phyloP scores from a whole-genome alignment of 2,113 vertebrate genomes.

The Vireo altiloquus region DNA sequence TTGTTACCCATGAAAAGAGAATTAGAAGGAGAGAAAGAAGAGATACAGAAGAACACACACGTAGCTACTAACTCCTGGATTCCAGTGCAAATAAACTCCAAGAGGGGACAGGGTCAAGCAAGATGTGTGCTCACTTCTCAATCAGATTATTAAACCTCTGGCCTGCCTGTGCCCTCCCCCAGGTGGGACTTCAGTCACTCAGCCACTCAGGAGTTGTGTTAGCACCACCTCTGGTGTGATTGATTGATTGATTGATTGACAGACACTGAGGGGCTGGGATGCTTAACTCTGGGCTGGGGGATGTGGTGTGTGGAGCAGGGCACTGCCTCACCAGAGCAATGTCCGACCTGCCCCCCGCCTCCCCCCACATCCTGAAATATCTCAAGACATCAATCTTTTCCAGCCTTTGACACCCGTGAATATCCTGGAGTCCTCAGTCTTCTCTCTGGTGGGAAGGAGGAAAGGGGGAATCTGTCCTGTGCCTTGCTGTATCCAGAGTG shows the following conservation, averaged over 20 bases:
- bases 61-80: background rate
- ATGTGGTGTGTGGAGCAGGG: background rate
- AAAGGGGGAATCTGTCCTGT: background rate
- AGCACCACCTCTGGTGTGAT: background rate
- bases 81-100: accelerated
- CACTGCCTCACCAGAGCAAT: accelerated
- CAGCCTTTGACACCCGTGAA: background rate
- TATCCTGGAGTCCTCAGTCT: background rate
- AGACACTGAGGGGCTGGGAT: background rate
- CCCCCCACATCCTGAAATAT: background rate
- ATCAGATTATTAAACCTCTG: background rate
- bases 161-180: accelerated
- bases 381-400: too few species aligned
- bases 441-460: background rate
- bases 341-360: accelerated
- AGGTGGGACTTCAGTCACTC: background rate
- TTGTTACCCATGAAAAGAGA: background rate
- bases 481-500: background rate
- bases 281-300: background rate
- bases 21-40: background rate
- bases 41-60: too few species aligned
- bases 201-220: background rate
- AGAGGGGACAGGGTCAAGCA: background rate
- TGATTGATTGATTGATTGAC: background rate
- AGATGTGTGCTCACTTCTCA: background rate